Evolutionary conservation across 2,888 invertebrate species (phyloP), one percentile per base, ranked within the genome.

Genomic region (Gymnocheta viridis): DNA sequence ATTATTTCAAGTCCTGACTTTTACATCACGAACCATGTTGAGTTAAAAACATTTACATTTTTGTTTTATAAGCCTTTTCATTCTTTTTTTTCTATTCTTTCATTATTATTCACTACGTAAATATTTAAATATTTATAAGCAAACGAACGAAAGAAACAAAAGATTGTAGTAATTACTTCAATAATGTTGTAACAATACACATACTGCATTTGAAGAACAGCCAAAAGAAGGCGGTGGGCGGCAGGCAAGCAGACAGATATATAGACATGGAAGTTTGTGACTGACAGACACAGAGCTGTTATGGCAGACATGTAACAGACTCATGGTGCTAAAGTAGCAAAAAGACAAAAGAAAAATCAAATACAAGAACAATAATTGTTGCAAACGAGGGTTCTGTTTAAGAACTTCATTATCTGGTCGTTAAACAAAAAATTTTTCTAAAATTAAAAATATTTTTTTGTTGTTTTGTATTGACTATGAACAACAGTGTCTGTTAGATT

Each of bases 121-220:
- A 76, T 82, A 69, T 76, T 88, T 85, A 86, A 85, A 88, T 87
- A 88, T 88, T 88, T 88, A 87, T 86, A 87, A 87, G 87, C 84
- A 85, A 86, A 86, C 81, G 86, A 82, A 69, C 67, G 35, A 54
- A 72, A 76, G 56, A 76, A 67, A 70, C 67, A 82, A 72, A 78
- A 83, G 70, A 86, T 87, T 87, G 54, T 27, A 62, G 89, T 88
- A 89, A 89, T 89, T 87, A 87, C 86, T 87, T 86, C 86, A 86
- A 85, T 82, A 86, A 82, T 82, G 82, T 79, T 76, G 85, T 70
- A 78, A 81, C 84, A 84, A 81, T 81, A n/a, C n/a, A n/a, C n/a
- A n/a, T n/a, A 67, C 70, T 32, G 51, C 24, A 64, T 44, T 76
- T 51, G 60, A 70, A 49, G 79, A 74, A 70, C 60, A 32, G 60